Conservation (phyloP, 23 tunicate genomes). For the Oikopleura albicans region DNA sequence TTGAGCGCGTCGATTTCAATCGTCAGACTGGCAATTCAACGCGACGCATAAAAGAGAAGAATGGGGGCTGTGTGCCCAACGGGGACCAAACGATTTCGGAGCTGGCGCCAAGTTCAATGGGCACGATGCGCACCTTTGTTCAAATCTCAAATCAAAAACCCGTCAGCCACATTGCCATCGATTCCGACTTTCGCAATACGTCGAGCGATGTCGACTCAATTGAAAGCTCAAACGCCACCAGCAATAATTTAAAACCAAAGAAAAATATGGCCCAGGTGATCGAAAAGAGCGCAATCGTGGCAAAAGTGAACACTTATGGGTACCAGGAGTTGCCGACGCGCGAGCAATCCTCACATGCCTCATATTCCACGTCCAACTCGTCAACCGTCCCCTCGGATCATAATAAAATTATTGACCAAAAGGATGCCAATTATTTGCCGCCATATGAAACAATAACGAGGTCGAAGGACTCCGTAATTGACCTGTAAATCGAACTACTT, state of each 20-base stretch:
- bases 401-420: too few relatives aligned
- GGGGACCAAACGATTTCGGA: background rate
- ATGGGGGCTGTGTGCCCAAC: background rate
- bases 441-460: background rate
- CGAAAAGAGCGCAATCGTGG: background rate
- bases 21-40: background rate
- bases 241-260: background rate
- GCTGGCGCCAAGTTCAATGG: slow-evolving; percentile 4
- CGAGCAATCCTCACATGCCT: background rate
- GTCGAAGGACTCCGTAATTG: background rate
- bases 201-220: slow-evolving; percentile 5
- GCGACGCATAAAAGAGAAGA: background rate
- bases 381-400: background rate
- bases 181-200: background rate
- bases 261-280: background rate
- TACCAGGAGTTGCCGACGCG: slow-evolving; percentile 10
- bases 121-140: slow-evolving; percentile 1
- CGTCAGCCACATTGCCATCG: background rate
- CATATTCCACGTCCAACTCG: background rate
- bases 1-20: background rate
- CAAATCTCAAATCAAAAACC: background rate
- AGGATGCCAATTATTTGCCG: background rate
- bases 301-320: slow-evolving; percentile 12
- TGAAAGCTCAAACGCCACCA: background rate
- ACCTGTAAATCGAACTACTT: background rate